Evolutionary conservation across 2,797 vertebrate genomes (phyloP).

Genomic region (Sciurus vulgaris): DNA sequence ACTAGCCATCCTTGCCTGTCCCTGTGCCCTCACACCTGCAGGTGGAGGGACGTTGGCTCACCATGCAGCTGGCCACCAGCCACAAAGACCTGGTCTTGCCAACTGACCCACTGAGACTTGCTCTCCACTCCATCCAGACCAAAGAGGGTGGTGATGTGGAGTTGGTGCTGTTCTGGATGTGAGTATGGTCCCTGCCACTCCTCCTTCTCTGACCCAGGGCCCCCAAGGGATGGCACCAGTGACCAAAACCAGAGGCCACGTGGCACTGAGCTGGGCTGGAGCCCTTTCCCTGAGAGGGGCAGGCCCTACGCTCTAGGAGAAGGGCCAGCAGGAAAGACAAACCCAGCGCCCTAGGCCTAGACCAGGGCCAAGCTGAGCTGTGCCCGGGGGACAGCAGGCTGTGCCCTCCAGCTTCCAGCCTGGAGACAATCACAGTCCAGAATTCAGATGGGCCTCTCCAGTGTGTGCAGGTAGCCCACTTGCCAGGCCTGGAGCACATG

Average conservation of each 20-base stretch:
- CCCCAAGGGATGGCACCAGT: too few relatives aligned
- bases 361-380: too few relatives aligned
- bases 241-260: background rate
- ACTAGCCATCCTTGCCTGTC: background rate
- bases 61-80: slow-evolving; percentile 28
- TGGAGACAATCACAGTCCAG: too few relatives aligned
- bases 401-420: too few relatives aligned
- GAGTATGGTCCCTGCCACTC: accelerated
- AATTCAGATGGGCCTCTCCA: background rate
- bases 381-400: too few relatives aligned
- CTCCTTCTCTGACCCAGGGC: background rate
- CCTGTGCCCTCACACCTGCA: background rate
- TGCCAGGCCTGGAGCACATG: background rate
- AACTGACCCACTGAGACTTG: background rate
- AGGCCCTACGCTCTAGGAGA: accelerated
- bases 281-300: background rate
- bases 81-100: background rate
- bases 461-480: background rate
- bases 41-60: slow-evolving; percentile 67
- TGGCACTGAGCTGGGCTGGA: background rate
- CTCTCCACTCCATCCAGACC: background rate
- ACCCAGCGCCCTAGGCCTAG: too few relatives aligned
- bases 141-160: background rate
- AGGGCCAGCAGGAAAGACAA: accelerated
- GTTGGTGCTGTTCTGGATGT: slow-evolving; percentile 61